Evolutionary conservation across 2,113 vertebrate genomes (phyloP).

Genomic region (Albula glossodonta): DNA sequence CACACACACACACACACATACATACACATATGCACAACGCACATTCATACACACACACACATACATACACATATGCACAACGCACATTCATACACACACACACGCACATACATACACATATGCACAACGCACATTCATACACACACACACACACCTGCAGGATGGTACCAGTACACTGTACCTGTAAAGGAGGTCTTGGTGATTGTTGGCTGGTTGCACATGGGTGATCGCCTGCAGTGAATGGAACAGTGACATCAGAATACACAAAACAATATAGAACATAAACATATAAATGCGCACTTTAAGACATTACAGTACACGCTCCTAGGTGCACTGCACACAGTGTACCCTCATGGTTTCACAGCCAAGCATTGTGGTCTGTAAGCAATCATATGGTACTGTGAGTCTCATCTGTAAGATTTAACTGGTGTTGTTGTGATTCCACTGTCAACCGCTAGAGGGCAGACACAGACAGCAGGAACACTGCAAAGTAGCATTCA

Average conservation of each 20-base stretch:
- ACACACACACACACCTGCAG: not conserved
- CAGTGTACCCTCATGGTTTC: not conserved
- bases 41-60: not conserved
- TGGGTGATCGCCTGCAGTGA: conserved; percentile 86
- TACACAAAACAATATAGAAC: not conserved
- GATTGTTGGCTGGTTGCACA: conserved; percentile 96
- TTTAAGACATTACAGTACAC: not conserved
- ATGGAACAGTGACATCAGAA: conserved; percentile 20
- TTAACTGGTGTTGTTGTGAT: conserved; percentile 48
- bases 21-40: not conserved
- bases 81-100: conserved; percentile 12
- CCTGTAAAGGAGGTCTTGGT: conserved; percentile 96
- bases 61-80: not conserved
- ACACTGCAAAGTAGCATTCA: not conserved
- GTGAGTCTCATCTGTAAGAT: not conserved
- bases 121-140: conserved; percentile 14
- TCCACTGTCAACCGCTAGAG: conserved; percentile 47
- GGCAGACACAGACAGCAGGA: conserved; percentile 29
- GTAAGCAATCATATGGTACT: not conserved
- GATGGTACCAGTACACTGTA: conserved; percentile 50
- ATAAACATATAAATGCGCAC: not conserved
- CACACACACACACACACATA: not conserved
- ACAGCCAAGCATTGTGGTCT: not conserved
- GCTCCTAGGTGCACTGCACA: not conserved
- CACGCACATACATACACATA: conserved; percentile 1